Conservation (phyloP, 2,888 invertebrate genomes). For the Netelia virgata region DNA sequence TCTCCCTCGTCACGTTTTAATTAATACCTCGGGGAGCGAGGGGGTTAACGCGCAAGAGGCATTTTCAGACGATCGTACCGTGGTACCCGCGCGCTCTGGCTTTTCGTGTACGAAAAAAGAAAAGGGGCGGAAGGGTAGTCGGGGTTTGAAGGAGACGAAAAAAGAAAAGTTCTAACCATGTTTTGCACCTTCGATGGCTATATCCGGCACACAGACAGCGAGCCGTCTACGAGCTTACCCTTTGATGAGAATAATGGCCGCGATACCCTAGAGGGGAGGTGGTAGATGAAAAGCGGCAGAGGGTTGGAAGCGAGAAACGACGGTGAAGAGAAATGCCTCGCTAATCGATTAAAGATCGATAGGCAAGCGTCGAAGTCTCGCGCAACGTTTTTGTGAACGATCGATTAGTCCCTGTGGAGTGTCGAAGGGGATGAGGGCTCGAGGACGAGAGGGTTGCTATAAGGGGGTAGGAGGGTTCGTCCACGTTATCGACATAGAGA, state of each 20-base stretch:
- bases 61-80: not conserved
- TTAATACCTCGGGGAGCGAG: slow-evolving; percentile 1
- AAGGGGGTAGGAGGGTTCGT: not conserved
- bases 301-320: slow-evolving; percentile 1
- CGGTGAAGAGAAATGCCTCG: slow-evolving; percentile 32
- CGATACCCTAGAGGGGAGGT: slow-evolving; percentile 1
- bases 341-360: slow-evolving; percentile 63
- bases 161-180: not conserved
- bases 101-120: not conserved
- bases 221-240: slow-evolving; percentile 39
- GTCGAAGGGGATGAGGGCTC: not conserved
- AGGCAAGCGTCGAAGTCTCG: slow-evolving; percentile 23
- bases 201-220: not conserved
- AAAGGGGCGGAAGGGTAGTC: not conserved
- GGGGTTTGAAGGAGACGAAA: no score
- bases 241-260: slow-evolving; percentile 37
- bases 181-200: not conserved
- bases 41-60: not conserved
- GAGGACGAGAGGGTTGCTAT: not conserved
- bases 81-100: not conserved
- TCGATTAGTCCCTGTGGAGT: slow-evolving; percentile 62
- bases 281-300: slow-evolving; percentile 1
- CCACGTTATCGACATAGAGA: slow-evolving; percentile 41
- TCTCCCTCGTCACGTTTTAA: slow-evolving; percentile 25
- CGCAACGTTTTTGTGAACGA: slow-evolving; percentile 50